Conservation (phyloP, 1,140 invertebrate species). For the Chlorops oryzae region DNA sequence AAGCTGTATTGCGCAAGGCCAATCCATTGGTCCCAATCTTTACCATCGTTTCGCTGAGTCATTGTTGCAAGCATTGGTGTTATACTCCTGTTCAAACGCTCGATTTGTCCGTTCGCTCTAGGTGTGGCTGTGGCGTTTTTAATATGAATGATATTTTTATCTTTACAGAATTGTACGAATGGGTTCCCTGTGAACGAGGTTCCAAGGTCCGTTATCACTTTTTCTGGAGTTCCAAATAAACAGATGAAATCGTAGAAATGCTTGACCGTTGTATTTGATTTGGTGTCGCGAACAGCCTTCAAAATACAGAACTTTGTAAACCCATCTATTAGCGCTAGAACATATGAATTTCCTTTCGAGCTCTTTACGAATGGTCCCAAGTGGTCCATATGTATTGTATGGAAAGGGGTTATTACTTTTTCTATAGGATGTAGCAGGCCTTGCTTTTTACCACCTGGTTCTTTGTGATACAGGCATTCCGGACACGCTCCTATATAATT, state of each 20-base stretch:
- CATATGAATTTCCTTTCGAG: too few species aligned
- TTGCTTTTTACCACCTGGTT: slow-evolving; percentile 14
- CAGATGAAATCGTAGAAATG: too few species aligned
- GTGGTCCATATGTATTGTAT: slow-evolving; percentile 21
- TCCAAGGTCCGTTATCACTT: too few species aligned
- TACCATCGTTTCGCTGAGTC: too few species aligned
- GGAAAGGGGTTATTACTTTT: slow-evolving; percentile 15
- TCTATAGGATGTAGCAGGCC: slow-evolving; percentile 21
- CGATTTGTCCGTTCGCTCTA: not conserved
- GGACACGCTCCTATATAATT: slow-evolving; percentile 1
- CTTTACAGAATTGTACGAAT: slow-evolving; percentile 1
- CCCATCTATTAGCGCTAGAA: too few species aligned
- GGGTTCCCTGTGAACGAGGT: not conserved
- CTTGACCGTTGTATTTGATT: too few species aligned
- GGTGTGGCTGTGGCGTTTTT: not conserved
- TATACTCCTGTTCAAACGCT: not conserved
- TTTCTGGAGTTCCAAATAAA: too few species aligned
- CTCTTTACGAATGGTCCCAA: slow-evolving; percentile 22
- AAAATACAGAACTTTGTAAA: too few species aligned
- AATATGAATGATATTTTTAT: not conserved
- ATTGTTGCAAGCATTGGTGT: not conserved
- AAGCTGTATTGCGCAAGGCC: too few species aligned
- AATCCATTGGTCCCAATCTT: too few species aligned
- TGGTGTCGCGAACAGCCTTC: too few species aligned
- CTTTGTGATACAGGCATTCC: slow-evolving; percentile 10